Evolutionary conservation across 2,888 invertebrate species (phyloP).

Genomic region (Scaeva pyrastri): DNA sequence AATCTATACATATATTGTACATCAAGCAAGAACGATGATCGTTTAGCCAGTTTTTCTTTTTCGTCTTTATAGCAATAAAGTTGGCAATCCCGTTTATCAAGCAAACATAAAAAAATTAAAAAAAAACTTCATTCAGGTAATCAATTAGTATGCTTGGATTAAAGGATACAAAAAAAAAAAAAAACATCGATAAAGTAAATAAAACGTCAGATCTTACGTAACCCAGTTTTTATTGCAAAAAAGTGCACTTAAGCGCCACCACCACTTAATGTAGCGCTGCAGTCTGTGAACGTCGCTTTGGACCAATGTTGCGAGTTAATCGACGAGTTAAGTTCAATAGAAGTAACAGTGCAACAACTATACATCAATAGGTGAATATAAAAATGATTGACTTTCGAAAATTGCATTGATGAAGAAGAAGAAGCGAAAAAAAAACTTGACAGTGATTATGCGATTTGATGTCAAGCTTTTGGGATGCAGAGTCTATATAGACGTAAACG

Average conservation of each 20-base stretch:
- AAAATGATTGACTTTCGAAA: constrained; percentile 20
- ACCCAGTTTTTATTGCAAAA: constrained; percentile 33
- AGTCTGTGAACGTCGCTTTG: neutral
- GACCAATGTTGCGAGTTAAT: constrained; percentile 12
- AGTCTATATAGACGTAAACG: neutral
- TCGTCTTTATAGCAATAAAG: neutral
- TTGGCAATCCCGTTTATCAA: constrained; percentile 31
- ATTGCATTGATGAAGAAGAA: neutral
- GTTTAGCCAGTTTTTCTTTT: neutral
- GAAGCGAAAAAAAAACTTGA: neutral
- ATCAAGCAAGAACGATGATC: neutral
- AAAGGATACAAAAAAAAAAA: constrained; percentile 57
- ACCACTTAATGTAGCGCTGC: neutral
- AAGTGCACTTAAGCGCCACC: constrained; percentile 16
- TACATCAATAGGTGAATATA: neutral
- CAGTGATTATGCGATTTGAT: constrained; percentile 6
- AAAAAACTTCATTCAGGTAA: constrained; percentile 56
- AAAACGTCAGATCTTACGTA: constrained; percentile 66
- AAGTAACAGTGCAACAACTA: neutral
- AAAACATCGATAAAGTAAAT: constrained; percentile 42
- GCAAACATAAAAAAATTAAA: neutral
- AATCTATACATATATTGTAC: neutral
- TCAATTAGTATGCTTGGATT: constrained; percentile 71
- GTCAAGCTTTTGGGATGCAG: constrained; percentile 1
- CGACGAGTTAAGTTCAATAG: neutral